Evolutionary conservation across 23 tunicate genomes (phyloP), one percentile per base, ranked within the genome.

Genomic region (Styela clava): DNA sequence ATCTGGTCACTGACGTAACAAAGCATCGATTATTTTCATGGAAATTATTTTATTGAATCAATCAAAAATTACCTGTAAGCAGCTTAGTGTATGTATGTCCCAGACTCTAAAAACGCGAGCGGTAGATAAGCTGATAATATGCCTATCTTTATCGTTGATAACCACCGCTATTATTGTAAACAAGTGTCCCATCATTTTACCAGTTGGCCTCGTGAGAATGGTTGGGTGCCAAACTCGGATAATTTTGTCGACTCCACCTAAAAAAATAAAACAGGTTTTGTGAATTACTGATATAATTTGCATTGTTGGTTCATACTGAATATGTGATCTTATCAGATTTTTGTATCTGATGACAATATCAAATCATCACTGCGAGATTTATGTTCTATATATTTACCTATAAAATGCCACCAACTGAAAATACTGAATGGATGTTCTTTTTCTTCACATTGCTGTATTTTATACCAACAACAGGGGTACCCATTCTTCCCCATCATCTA

Each of bases 161-260:
- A 91, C 97, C 24, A 91, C 84, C 64, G 88, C 97, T 63, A 91
- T 83, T 24, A 91, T 85, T 18, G 97, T 91, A 69, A 91, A 91
- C 28, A 91, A 80, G 62, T 91, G 97, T 16, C 97, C 97, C 37
- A 91, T 80, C 97, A 91, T 91, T 63, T 91, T 91, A 20, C 97
- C 97, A 65, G 97, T 91, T 2, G 97, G 97, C 28, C 97, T 83
- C 35, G 97, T 85, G 24, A 91, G 67, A 31, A 91, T 91, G 44
- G 86, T 91, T 0, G 97, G 97, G 72, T 91, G 97, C 97, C 97
- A 91, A 24, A 91, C 84, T 16, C 97, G 83, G 61, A 91, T 91
- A 52, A 85, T 91, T 63, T 91, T 91, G 73, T 91, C 97, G 52
- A 91, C 97, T 7, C 97, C 97, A 70, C 97, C 97, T 91, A 52